Evolutionary conservation across 2,888 invertebrate species (phyloP).

Genomic region (Pachydiplax longipennis): DNA sequence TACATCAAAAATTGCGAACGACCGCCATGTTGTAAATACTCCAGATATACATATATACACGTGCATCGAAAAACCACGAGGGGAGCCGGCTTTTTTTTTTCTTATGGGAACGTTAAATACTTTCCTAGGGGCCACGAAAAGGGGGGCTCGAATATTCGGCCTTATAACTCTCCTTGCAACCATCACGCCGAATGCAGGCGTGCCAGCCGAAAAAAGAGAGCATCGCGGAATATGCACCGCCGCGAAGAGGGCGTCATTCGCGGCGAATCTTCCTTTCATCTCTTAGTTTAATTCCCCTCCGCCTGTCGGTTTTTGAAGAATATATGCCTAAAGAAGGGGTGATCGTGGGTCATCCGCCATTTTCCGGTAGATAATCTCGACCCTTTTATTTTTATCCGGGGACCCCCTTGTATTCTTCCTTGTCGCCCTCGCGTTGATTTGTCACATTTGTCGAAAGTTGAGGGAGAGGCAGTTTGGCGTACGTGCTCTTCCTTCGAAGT

Average conservation of each 20-base stretch:
- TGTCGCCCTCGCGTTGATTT: background rate
- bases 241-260: background rate
- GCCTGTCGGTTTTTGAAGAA: background rate
- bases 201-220: background rate
- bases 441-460: background rate
- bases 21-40: slow-evolving; percentile 7
- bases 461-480: background rate
- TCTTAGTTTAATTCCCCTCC: background rate
- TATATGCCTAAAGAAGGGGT: too few species aligned
- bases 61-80: background rate
- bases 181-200: background rate
- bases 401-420: background rate
- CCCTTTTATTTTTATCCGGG: background rate
- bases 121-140: background rate
- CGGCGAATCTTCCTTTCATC: background rate
- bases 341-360: background rate
- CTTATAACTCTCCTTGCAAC: background rate
- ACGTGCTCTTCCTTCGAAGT: background rate
- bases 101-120: background rate
- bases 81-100: background rate
- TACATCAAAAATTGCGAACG: background rate
- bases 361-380: background rate
- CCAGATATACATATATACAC: background rate
- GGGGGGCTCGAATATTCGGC: background rate
- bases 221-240: background rate